Evolutionary conservation across 2,797 vertebrate genomes (phyloP), one percentile per base, ranked within the genome.

Genomic region (Gymnothorax javanicus): DNA sequence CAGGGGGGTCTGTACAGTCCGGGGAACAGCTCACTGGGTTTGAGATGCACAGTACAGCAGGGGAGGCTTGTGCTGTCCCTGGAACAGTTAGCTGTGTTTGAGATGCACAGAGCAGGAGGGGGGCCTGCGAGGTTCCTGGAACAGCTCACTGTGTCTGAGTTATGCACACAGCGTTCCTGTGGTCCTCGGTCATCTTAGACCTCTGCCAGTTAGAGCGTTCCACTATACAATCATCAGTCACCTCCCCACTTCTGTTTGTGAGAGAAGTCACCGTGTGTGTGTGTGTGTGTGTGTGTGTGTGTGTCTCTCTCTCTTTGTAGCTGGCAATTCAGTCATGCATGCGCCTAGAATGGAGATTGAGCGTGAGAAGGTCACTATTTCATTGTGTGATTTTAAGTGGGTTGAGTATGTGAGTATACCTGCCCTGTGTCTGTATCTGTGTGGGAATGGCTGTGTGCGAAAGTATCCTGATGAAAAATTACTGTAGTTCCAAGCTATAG

Each of bases 261-360:
- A 73, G 71, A 73, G 9, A 11, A 11, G n/a, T n/a, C n/a, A n/a
- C 33, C 25, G 25, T 33, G 54, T 11, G 27, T 62, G 33, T 64
- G 50, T 87, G 58, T 84, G 58, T 84, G 23, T 69, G 86, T 89
- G n/a, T 9, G 81, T 79, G 57, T 54, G 54, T 71, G 27, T 60
- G 50, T 84, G 83, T 85, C 54, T 12, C 1, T 43, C 33, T 43
- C 33, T 43, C 33, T 27, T n/a, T 43, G 69, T 73, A 27, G 33
- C 27, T 43, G 25, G 4, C 25, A 1, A 73, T 27, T 13, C 69
- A 43, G 69, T 73, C 69, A 43, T 27, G 69, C 27, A 7, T 73
- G 69, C 33, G 27, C 25, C 12, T 5, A 27, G 3, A 12, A 73
- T 33, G 27, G 27, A 33, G 25, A 73, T 5, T 33, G 69, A 73